Conservation (phyloP, 1,140 invertebrate species). For the Zaprionus camerounensis region DNA sequence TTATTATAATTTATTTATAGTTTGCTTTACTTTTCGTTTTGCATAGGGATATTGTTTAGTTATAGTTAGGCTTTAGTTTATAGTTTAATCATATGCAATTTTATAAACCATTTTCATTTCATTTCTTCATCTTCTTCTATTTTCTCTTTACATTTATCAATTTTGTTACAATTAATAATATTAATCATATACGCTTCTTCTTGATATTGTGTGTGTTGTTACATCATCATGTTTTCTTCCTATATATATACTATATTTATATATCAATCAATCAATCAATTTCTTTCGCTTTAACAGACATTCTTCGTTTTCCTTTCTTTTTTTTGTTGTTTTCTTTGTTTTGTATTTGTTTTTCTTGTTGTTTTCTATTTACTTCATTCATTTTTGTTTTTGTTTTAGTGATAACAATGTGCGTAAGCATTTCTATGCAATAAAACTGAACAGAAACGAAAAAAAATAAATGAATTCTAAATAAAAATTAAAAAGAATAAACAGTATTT, state of each 20-base stretch:
- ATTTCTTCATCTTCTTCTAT: not conserved
- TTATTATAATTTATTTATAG: conserved; percentile 68
- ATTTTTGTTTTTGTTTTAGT: conserved; percentile 34
- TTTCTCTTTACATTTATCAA: conserved; percentile 73
- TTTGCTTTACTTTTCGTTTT: conserved; percentile 41
- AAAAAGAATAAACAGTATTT: conserved; percentile 27
- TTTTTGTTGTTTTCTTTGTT: conserved; percentile 16
- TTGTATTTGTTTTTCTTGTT: conserved; percentile 7
- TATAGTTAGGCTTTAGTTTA: conserved; percentile 53
- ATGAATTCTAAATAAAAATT: conserved; percentile 6
- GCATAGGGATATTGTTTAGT: conserved; percentile 75
- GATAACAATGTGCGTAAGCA: conserved; percentile 60
- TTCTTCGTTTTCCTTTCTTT: conserved; percentile 6
- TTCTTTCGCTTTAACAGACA: conserved; percentile 42
- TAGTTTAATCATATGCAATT: conserved; percentile 74
- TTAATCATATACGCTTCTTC: conserved; percentile 37
- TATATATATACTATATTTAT: conserved; percentile 1
- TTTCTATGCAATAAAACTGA: conserved; percentile 39
- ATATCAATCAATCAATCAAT: conserved; percentile 7
- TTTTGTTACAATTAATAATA: conserved; percentile 74
- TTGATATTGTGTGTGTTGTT: conserved; percentile 28
- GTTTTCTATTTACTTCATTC: conserved; percentile 10
- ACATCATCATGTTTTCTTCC: conserved; percentile 26
- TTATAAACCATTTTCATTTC: conserved; percentile 61
- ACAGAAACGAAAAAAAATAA: conserved; percentile 22